Base-by-base conservation (phyloP, 2,113 vertebrate genomes). In the Megaceryle torquata region DNA sequence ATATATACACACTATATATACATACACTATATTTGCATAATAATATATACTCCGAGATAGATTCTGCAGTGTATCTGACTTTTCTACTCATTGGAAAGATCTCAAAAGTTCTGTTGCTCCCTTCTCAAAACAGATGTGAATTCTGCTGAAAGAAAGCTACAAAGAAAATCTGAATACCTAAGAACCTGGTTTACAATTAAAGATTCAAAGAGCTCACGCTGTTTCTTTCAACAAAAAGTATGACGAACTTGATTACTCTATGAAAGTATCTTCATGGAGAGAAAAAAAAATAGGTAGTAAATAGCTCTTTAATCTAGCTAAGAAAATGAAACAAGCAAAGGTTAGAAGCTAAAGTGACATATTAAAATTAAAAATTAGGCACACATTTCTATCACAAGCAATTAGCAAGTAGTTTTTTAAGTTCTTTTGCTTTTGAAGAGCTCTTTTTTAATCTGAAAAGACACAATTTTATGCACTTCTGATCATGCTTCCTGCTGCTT, bases 291-390 rank as follows among this genome's bases (percentile, higher is more conserved):
- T 29, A 68, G 61, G 29, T 56, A 86, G 33, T 41, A 84, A 86
- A 84, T 35, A 82, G 17, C 14, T 77, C 77, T 93, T 95, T 87
- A 92, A 89, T 91, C 70, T 85, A 89, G n/a, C 70, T 65, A 78
- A 76, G 78, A 92, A 94, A 95, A 95, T 75, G 59, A 82, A 96
- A 89, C 33, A 91, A 95, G 37, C 21, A 77, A 88, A 96, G 81
- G 41, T 82, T 91, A 92, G 83, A 92, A 76, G 44, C 37, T 82
- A 76, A 92, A 94, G 59, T 33, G 84, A 91, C 75, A 80, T 48
- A 60, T 31, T 67, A 64, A 60, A 95, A 88, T 72, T 68, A 76
- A 78, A 92, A 95, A 76, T 91, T 63, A 90, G n/a, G 51, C 64
- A 88, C 29, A 88, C 13, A 81, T 71, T 95, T 82, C 82, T 82